phyloP scores from a whole-genome alignment of 2,113 vertebrate genomes.

The Cyrtonyx montezumae region DNA sequence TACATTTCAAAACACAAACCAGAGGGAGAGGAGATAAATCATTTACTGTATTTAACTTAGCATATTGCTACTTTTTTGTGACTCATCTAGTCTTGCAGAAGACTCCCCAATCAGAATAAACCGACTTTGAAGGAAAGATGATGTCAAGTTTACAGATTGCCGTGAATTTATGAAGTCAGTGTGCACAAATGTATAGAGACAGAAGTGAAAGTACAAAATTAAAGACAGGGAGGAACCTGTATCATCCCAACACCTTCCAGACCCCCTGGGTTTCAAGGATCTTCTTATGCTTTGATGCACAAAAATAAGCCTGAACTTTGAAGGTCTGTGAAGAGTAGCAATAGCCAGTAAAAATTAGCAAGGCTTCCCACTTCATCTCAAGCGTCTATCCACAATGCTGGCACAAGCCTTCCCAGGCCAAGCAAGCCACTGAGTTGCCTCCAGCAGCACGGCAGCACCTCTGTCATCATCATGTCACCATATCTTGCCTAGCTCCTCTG shows the following conservation, averaged over 20 bases:
- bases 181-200: background rate
- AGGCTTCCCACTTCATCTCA: background rate
- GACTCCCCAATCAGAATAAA: conserved; percentile 15
- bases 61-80: conserved; percentile 63
- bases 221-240: background rate
- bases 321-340: background rate
- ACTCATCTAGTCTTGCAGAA: conserved; percentile 53
- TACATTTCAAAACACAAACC: conserved; percentile 61
- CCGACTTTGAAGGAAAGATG: background rate
- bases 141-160: background rate
- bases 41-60: conserved; percentile 72
- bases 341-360: background rate
- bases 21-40: conserved; percentile 68
- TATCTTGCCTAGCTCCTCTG: background rate
- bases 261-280: background rate
- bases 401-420: accelerated
- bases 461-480: accelerated
- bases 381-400: background rate
- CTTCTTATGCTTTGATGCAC: background rate
- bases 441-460: background rate
- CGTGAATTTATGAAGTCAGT: background rate
- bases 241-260: background rate
- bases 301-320: background rate
- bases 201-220: background rate
- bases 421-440: background rate